Base-by-base conservation (phyloP, 1,140 invertebrate genomes). In the Nylanderia fulva region DNA sequence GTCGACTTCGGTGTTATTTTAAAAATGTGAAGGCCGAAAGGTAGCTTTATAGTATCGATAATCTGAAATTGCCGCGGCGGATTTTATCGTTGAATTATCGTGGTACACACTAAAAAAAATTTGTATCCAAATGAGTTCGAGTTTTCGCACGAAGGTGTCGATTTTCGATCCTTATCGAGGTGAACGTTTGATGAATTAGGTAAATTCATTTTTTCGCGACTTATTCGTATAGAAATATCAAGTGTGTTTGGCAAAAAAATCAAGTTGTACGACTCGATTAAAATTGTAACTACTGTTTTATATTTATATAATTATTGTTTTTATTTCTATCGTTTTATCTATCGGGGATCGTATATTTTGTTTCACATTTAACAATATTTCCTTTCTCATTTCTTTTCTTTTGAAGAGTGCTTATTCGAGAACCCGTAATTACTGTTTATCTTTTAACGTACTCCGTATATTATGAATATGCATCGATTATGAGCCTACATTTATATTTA, bases 1-100 rank as follows among this genome's bases (percentile, higher is more conserved):
- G 36, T 9, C 36, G 52, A 42, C 24, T 68, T 60, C 36, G 56
- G 33, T 21, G 80, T 83, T 75, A 75, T 75, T 74, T 83, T 83
- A 33, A 61, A 83, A 83, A 83, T 48, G 11, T 36, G 58, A 83
- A 75, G 80, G 58, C 15, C 39, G n/a, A 48, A 48, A 27, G 69
- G 18, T 52, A 45, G 69, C n/a, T n/a, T n/a, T n/a, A n/a, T n/a
- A 83, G 61, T 21, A 39, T 29, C 21, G 76, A 79, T 79, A 68
- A 79, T 79, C 42, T 66, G 36, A 45, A 45, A 13, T 39, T 13
- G 24, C 45, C 11, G 13, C 33, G 13, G 21, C 33, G 21, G 27
- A 79, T 29, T 13, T 79, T 79, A 68, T 79, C 76, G 29, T 48
- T 2, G 15, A 54, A 68, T 54, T 21, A n/a, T n/a, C 9, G 45